phyloP scores from a whole-genome alignment of 2,113 vertebrate genomes.

The Forbesichthys papilliferus region DNA sequence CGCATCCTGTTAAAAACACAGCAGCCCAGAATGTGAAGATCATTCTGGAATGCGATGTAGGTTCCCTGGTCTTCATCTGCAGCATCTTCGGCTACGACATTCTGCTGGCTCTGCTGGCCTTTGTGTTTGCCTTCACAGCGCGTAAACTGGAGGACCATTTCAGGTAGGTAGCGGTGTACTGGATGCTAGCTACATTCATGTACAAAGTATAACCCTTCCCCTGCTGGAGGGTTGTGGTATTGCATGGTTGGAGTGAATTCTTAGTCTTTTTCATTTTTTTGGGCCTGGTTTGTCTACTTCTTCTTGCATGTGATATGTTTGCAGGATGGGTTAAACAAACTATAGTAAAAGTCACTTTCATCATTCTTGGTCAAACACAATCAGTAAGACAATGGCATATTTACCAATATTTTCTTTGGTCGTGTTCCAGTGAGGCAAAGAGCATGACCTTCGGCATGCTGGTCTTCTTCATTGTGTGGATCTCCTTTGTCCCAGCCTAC shows the following conservation, averaged over 20 bases:
- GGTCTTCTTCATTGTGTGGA: slow-evolving; percentile 88
- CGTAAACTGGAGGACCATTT: slow-evolving; percentile 83
- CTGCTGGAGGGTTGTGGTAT: neutral
- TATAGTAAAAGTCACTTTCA: too few species aligned
- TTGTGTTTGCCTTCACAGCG: slow-evolving; percentile 79
- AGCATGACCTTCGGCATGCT: slow-evolving; percentile 84
- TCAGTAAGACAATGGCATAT: neutral
- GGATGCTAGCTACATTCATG: neutral
- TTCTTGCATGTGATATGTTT: too few species aligned
- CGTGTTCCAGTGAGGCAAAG: slow-evolving; percentile 78
- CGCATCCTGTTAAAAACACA: slow-evolving; percentile 79
- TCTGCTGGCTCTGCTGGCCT: slow-evolving; percentile 80
- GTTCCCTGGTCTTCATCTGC: slow-evolving; percentile 82
- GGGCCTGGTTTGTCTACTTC: too few species aligned
- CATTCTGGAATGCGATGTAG: slow-evolving; percentile 83
- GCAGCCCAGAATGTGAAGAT: slow-evolving; percentile 83
- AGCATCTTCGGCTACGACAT: slow-evolving; percentile 80
- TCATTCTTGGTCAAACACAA: too few species aligned
- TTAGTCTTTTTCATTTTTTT: too few species aligned
- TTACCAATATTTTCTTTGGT: neutral
- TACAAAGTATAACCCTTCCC: neutral
- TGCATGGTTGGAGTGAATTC: too few species aligned
- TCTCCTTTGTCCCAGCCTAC: slow-evolving; percentile 87
- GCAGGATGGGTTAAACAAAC: too few species aligned
- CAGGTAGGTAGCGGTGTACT: slow-evolving; percentile 50